phyloP scores from a whole-genome alignment of 2,888 invertebrate genomes.

The Gasteruption jaculator region DNA sequence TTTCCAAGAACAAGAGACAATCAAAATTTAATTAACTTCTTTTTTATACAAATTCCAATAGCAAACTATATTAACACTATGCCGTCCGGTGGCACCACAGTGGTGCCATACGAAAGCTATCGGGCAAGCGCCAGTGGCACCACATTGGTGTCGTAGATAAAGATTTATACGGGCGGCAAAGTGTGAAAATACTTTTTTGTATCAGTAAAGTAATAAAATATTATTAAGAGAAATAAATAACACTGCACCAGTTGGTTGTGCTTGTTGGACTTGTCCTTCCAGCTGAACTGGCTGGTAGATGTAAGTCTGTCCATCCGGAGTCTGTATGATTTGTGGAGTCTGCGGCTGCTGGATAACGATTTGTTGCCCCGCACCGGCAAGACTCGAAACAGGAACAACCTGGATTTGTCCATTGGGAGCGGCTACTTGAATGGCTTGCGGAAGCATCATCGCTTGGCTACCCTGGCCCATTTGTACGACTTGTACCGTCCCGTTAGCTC shows the following conservation, averaged over 20 bases:
- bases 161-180: too few species aligned
- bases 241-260: constrained; percentile 59
- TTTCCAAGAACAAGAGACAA: background rate
- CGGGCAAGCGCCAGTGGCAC: too few species aligned
- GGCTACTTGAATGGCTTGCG: constrained; percentile 58
- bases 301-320: constrained; percentile 89
- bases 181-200: too few species aligned
- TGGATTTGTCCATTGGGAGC: constrained; percentile 67
- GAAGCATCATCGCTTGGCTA: constrained; percentile 62
- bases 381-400: constrained; percentile 67
- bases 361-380: constrained; percentile 55
- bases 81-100: too few species aligned
- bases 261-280: constrained; percentile 57
- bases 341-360: constrained; percentile 62
- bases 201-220: constrained; percentile 2
- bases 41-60: too few species aligned
- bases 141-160: too few species aligned
- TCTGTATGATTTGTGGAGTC: constrained; percentile 80
- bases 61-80: too few species aligned
- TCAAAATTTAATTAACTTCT: background rate
- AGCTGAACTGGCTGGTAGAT: constrained; percentile 77
- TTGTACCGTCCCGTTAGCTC: constrained; percentile 45
- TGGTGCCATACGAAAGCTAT: too few species aligned
- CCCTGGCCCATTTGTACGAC: constrained; percentile 54
- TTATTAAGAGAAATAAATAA: constrained; percentile 2